phyloP scores from a whole-genome alignment of 2,113 vertebrate genomes.

The Indicator maculatus region DNA sequence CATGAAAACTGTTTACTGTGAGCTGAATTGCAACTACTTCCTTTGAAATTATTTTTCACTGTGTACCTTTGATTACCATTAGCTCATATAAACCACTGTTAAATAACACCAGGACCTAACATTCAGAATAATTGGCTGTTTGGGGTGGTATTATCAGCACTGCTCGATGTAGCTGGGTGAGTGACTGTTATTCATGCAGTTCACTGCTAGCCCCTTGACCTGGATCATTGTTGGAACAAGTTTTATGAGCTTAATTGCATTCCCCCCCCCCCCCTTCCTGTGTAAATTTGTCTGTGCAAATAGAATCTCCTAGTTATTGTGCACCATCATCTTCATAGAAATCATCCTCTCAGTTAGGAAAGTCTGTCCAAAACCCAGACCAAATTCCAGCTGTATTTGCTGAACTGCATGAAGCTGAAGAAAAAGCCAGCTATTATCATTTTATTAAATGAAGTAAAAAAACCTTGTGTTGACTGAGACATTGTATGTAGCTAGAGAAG shows the following conservation, averaged over 20 bases:
- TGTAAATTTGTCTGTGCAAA: slow-evolving; percentile 62
- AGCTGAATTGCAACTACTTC: not conserved
- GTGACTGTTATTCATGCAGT: slow-evolving; percentile 52
- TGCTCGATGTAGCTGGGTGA: slow-evolving; percentile 56
- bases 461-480: not conserved
- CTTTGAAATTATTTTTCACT: slow-evolving; percentile 26
- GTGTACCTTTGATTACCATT: not conserved
- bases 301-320: slow-evolving; percentile 41
- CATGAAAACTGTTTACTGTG: not conserved
- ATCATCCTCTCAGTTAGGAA: not conserved
- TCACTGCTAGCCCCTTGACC: slow-evolving; percentile 67
- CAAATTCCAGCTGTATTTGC: not conserved
- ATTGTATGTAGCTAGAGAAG: not conserved
- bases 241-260: slow-evolving; percentile 68
- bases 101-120: slow-evolving; percentile 47
- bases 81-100: slow-evolving; percentile 42
- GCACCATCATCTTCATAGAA: slow-evolving; percentile 17
- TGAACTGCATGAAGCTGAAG: not conserved
- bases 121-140: slow-evolving; percentile 59
- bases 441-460: not conserved
- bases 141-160: slow-evolving; percentile 58
- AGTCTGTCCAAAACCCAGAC: not conserved
- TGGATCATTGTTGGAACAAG: slow-evolving; percentile 68
- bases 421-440: not conserved
- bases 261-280: not conserved